Conservation (phyloP, 2,888 invertebrate genomes). For the Blera fallax region DNA sequence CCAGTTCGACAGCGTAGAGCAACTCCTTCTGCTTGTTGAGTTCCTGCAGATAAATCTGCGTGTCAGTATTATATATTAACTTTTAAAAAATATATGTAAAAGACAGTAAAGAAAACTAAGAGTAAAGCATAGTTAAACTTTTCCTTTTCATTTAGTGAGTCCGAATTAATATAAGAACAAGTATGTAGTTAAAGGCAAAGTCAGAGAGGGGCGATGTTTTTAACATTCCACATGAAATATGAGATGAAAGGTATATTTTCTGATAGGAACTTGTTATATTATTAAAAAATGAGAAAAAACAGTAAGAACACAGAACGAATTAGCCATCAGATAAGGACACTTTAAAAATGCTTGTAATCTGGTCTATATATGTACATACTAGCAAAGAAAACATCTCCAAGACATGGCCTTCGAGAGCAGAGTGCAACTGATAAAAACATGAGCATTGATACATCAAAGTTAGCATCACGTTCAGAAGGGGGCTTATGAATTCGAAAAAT, state of each 20-base stretch:
- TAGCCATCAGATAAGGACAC: no score
- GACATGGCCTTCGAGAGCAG: no score
- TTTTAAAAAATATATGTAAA: slow-evolving; percentile 29
- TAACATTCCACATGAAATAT: background rate
- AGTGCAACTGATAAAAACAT: no score
- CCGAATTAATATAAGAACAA: background rate
- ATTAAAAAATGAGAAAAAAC: no score
- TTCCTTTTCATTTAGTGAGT: slow-evolving; percentile 21
- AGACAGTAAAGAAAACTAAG: slow-evolving; percentile 69
- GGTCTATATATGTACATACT: no score
- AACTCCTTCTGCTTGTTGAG: slow-evolving; percentile 93
- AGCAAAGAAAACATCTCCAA: no score
- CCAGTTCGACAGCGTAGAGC: slow-evolving; percentile 92
- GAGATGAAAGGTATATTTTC: background rate
- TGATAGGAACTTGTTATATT: background rate
- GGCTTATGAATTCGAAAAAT: no score
- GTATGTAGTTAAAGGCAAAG: background rate
- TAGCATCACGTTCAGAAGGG: no score
- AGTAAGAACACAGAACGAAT: no score
- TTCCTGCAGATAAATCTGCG: slow-evolving; percentile 94
- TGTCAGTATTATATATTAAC: slow-evolving; percentile 79
- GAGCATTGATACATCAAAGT: no score
- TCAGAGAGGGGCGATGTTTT: background rate
- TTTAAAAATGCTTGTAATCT: no score
- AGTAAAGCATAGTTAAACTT: slow-evolving; percentile 51